phyloP scores from a whole-genome alignment of 2,888 invertebrate genomes.

The Aradus depressus region DNA sequence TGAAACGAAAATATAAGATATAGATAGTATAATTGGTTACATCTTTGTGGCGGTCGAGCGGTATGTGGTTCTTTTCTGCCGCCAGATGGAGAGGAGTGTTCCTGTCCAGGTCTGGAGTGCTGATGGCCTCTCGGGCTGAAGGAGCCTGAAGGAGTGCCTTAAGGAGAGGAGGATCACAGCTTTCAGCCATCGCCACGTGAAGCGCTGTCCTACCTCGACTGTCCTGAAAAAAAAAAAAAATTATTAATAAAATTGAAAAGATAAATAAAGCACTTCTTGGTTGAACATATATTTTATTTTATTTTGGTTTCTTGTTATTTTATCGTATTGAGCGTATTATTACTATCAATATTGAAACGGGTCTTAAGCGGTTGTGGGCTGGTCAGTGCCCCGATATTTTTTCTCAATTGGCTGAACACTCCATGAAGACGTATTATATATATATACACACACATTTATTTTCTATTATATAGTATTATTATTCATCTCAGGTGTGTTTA shows the following conservation, averaged over 20 bases:
- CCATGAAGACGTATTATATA: too few species aligned
- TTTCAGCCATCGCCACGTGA: conserved; percentile 3
- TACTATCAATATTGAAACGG: too few species aligned
- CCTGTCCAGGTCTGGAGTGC: neutral
- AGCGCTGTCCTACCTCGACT: conserved; percentile 2
- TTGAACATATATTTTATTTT: too few species aligned
- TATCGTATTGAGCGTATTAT: too few species aligned
- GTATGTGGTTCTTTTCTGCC: conserved; percentile 5
- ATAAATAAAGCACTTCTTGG: neutral
- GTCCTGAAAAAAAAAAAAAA: conserved; percentile 2
- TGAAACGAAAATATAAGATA: neutral
- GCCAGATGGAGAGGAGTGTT: conserved; percentile 13
- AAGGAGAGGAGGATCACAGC: neutral
- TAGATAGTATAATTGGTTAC: neutral
- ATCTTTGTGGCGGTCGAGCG: conserved; percentile 1
- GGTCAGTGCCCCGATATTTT: too few species aligned
- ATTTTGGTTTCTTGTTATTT: too few species aligned
- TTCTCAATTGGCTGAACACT: too few species aligned
- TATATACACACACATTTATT: too few species aligned
- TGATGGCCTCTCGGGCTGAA: conserved; percentile 1
- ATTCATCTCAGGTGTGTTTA: too few species aligned
- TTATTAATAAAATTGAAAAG: neutral
- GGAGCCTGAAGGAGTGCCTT: conserved; percentile 7
- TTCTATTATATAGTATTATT: too few species aligned
- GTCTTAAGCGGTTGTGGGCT: too few species aligned